These are phyloP conservation scores for Siniperca undulata DNA, from an alignment of 2,797 vertebrate species.

Conservation along the genomic window DNA sequence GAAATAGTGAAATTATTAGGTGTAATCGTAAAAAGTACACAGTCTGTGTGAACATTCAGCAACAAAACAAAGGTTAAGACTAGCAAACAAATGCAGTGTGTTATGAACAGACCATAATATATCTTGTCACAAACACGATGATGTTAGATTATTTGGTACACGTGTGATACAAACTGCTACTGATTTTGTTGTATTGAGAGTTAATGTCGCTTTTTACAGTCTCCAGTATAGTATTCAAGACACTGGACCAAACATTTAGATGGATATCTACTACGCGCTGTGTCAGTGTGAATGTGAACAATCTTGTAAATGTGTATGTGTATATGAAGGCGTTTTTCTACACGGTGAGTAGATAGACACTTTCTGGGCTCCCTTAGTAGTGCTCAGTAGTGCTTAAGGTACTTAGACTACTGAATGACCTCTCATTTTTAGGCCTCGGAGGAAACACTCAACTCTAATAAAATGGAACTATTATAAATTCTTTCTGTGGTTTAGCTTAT, in stretches of 20 bases:
- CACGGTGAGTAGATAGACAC: background rate
- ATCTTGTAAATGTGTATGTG: background rate
- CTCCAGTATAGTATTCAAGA: background rate
- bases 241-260: background rate
- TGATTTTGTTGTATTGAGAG: background rate
- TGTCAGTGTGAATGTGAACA: background rate
- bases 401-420: conserved; percentile 31
- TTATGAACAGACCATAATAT: background rate
- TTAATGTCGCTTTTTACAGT: background rate
- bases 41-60: conserved; percentile 1
- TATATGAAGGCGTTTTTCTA: background rate
- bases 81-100: background rate
- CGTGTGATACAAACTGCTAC: background rate
- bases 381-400: conserved; percentile 1
- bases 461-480: conserved; percentile 57
- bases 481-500: conserved; percentile 40
- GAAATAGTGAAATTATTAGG: conserved; percentile 2
- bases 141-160: background rate
- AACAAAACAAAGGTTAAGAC: background rate
- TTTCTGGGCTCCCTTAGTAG: conserved; percentile 23
- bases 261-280: background rate
- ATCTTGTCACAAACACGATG: background rate
- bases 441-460: conserved; percentile 38
- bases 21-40: background rate
- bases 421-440: conserved; percentile 18